phyloP scores from a whole-genome alignment of 2,888 invertebrate species.

The Iphiclides podalirius region DNA sequence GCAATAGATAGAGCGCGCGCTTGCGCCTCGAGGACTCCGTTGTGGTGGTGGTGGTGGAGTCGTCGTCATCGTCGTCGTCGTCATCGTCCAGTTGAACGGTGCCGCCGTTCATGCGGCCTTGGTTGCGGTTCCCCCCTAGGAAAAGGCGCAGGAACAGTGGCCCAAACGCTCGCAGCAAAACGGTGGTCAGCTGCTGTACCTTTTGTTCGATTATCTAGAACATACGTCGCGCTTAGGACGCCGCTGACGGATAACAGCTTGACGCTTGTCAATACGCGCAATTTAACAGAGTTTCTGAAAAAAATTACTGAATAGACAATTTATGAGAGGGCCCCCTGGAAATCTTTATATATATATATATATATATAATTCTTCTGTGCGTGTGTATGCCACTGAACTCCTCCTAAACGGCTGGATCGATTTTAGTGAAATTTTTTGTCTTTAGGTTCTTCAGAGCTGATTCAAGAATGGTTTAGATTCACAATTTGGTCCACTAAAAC shows the following conservation, averaged over 20 bases:
- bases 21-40: constrained; percentile 43
- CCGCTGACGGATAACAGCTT: constrained; percentile 24
- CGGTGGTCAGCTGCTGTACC: constrained; percentile 86
- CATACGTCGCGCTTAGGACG: constrained; percentile 60
- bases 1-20: constrained; percentile 59
- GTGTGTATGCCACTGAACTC: no score
- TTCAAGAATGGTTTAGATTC: no score
- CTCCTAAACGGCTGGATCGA: no score
- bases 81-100: constrained; percentile 69
- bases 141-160: constrained; percentile 84
- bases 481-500: no score
- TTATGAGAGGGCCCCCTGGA: no score
- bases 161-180: constrained; percentile 87
- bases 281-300: no score
- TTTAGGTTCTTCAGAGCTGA: no score
- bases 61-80: constrained; percentile 78
- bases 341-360: no score
- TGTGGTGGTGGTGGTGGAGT: constrained; percentile 54
- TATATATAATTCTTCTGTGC: no score
- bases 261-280: not conserved
- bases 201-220: constrained; percentile 87
- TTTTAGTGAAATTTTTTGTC: no score
- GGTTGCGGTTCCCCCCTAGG: constrained; percentile 72
- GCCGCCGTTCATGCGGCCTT: constrained; percentile 59
- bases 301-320: no score